These are phyloP conservation scores for Dendrocopos noguchii DNA, from an alignment of 2,113 vertebrate species.

Conservation along the genomic window DNA sequence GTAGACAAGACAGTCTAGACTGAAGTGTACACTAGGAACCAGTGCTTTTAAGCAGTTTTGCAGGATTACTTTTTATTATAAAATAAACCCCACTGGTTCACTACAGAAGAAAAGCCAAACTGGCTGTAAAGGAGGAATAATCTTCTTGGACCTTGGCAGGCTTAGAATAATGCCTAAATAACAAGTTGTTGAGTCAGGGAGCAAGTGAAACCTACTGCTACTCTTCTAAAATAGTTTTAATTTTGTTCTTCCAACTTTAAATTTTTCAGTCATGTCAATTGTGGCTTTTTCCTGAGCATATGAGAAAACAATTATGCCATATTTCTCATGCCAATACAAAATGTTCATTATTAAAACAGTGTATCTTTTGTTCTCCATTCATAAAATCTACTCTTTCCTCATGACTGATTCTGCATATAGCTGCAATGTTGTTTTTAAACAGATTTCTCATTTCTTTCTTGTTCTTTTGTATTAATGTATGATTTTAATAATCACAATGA, in stretches of 20 bases:
- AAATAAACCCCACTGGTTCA: background rate
- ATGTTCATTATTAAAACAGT: background rate
- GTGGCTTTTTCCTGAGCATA: background rate
- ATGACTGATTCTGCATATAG: constrained; percentile 31
- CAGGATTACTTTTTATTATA: background rate
- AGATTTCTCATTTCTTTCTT: background rate
- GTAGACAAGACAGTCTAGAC: background rate
- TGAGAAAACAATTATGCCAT: constrained; percentile 16
- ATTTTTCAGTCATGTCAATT: background rate
- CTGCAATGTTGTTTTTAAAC: background rate
- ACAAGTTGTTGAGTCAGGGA: background rate
- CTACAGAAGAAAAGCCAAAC: background rate
- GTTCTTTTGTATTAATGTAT: background rate
- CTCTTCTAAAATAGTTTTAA: constrained; percentile 28
- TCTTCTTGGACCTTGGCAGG: background rate
- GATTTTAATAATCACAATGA: background rate
- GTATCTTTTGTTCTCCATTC: constrained; percentile 46
- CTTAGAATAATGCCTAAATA: background rate
- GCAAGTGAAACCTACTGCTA: constrained; percentile 4
- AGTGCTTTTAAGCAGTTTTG: background rate
- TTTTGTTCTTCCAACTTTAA: background rate
- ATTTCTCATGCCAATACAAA: background rate
- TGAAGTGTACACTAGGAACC: background rate
- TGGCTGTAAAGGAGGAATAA: background rate
- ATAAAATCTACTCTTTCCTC: constrained; percentile 32